Base-by-base conservation (phyloP, 2,888 invertebrate species). In the Galerucella nymphaeae region DNA sequence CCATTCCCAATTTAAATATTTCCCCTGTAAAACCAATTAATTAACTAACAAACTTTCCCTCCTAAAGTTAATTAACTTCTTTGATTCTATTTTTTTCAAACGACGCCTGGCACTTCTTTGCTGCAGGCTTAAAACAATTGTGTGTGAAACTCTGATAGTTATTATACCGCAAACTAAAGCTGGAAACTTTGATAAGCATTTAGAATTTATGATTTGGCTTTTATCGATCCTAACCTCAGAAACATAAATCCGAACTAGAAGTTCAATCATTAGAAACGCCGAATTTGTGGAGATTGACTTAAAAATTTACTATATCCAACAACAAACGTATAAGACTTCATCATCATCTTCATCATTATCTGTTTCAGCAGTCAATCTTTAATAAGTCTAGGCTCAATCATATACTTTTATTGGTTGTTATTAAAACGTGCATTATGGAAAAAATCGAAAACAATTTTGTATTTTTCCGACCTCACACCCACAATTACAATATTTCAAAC, bases 201-300 rank as follows among this genome's bases (percentile, higher is more conserved):
- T n/a, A 30, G n/a, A 58, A 58, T 58, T 58, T 58, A 58, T 58
- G 58, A 14, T 58, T 58, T 58, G 30, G 14, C 30, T 58, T 23
- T 30, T 30, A 30, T 58, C 58, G 58, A 58, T 58, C n/a, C n/a
- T n/a, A 58, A 58, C 58, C 58, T 30, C 58, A 58, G 30, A 58
- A 58, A 23, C 58, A 30, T 30, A 58, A 23, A 58, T 58, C n/a
- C 14, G 16, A 58, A 58, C 20, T 23, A 23, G 23, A 30, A 57
- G 57, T 23, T 57, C 30, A 23, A 11, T 20, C 14, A 50, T 18
- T 53, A 11, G 10, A 18, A 53, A 18, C 16, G 3, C 53, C 10
- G 10, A 53, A 11, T 18, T 8, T 53, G 18, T 53, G 10, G 18
- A 53, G 16, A 9, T 53, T 14, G 48, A 48, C n/a, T 48, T 14